Percentiles rank a stretch among this genome's conserved stretches.
Conservation (phyloP, 2,888 invertebrate species). For the Tridacna gigas region DNA sequence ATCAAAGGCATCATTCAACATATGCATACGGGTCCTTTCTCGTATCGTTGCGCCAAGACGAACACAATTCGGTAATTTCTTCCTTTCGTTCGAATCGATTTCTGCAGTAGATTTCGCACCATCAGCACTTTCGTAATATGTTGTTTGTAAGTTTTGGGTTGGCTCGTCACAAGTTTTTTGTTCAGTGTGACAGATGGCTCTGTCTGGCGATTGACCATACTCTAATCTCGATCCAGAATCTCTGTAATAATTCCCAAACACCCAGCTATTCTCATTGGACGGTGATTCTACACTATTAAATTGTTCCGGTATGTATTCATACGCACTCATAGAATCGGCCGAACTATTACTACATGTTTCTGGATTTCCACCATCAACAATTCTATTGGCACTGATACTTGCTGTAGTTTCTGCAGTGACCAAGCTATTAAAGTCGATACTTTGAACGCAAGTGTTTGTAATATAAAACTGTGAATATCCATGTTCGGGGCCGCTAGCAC, state of each 20-base stretch:
- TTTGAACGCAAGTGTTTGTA: background rate
- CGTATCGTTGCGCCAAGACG: constrained; percentile 80
- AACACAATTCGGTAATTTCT: constrained; percentile 55
- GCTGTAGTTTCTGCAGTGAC: background rate
- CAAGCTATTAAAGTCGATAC: background rate
- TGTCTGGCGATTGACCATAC: background rate
- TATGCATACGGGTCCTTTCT: constrained; percentile 84
- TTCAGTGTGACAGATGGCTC: background rate
- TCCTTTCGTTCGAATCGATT: background rate
- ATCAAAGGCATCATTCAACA: constrained; percentile 85
- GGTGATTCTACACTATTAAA: background rate
- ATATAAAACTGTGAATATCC: constrained; percentile 1
- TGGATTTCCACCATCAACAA: background rate
- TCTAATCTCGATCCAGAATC: background rate
- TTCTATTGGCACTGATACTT: background rate
- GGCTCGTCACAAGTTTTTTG: background rate
- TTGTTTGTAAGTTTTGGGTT: background rate
- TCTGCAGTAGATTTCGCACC: background rate
- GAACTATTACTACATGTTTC: background rate
- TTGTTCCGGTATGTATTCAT: background rate
- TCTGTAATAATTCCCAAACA: constrained; percentile 2
- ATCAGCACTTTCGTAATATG: background rate
- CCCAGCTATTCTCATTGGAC: background rate
- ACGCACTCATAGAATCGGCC: background rate
- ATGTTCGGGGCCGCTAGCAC: background rate